Percentiles rank a stretch among this genome's conserved stretches.
These are phyloP conservation scores for Lagocephalus sceleratus DNA, from an alignment of 2,797 vertebrate species.

Conservation along the genomic window DNA sequence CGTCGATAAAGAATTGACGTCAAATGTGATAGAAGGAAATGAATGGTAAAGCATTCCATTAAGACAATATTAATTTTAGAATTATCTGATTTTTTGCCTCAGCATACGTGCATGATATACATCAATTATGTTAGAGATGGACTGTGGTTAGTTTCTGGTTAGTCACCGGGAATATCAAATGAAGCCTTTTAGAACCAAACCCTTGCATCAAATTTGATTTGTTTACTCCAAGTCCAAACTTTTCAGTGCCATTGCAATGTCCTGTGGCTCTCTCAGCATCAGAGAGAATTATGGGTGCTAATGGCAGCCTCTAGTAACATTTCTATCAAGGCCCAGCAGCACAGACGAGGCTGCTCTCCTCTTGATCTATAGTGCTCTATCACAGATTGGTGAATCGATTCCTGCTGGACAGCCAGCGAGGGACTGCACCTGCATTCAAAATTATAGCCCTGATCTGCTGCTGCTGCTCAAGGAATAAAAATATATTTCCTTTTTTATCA, in stretches of 20 bases:
- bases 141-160: no score
- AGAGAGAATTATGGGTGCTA: conserved; percentile 46
- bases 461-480: conserved; percentile 1
- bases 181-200: conserved; percentile 19
- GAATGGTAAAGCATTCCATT: no score
- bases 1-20: no score
- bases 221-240: conserved; percentile 11
- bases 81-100: no score
- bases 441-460: conserved; percentile 11
- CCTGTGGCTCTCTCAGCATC: conserved; percentile 31
- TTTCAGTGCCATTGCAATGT: conserved; percentile 10
- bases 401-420: conserved; percentile 11
- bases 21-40: no score
- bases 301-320: conserved; percentile 39
- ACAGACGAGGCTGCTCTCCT: conserved; percentile 41
- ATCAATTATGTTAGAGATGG: no score
- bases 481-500: neutral
- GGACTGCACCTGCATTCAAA: conserved; percentile 15
- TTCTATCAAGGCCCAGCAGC: conserved; percentile 49
- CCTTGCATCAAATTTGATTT: conserved; percentile 30
- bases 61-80: no score
- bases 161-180: conserved; percentile 18
- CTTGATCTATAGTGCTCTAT: conserved; percentile 54
- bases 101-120: no score
- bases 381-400: conserved; percentile 49